These are phyloP conservation scores for Bruchidius siliquastri DNA, from an alignment of 2,888 invertebrate genomes.

Conservation along the genomic window DNA sequence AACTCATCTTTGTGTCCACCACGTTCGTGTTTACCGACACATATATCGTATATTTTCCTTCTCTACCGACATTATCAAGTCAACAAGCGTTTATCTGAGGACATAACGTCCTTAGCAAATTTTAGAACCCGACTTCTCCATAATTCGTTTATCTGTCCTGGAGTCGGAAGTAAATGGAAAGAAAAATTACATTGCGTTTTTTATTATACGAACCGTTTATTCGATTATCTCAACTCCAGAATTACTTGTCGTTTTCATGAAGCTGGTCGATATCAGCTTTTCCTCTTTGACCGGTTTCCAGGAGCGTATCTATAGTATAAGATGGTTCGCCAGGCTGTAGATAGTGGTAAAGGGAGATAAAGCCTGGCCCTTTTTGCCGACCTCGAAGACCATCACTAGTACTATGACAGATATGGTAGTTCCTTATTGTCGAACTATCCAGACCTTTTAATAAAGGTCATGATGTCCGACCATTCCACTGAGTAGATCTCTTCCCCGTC, in stretches of 20 bases:
- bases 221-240: neutral
- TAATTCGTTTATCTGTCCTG: neutral
- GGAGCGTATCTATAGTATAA: neutral
- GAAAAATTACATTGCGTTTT: neutral
- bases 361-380: too few relatives aligned
- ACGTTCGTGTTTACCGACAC: neutral
- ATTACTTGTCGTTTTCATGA: neutral
- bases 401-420: too few relatives aligned
- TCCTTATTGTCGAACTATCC: too few relatives aligned
- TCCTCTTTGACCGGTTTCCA: neutral
- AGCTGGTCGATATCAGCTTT: neutral
- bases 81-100: neutral
- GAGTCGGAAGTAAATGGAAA: neutral
- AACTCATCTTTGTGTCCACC: neutral
- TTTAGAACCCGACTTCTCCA: neutral
- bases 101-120: neutral
- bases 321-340: too few relatives aligned
- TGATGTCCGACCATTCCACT: too few relatives aligned
- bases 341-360: too few relatives aligned
- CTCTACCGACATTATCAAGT: neutral
- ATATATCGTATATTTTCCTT: neutral
- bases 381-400: too few relatives aligned
- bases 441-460: too few relatives aligned
- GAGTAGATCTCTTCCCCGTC: too few relatives aligned
- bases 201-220: neutral